Evolutionary conservation across 2,113 vertebrate species (phyloP).

Genomic region (Speoplatyrhinus poulsoni): DNA sequence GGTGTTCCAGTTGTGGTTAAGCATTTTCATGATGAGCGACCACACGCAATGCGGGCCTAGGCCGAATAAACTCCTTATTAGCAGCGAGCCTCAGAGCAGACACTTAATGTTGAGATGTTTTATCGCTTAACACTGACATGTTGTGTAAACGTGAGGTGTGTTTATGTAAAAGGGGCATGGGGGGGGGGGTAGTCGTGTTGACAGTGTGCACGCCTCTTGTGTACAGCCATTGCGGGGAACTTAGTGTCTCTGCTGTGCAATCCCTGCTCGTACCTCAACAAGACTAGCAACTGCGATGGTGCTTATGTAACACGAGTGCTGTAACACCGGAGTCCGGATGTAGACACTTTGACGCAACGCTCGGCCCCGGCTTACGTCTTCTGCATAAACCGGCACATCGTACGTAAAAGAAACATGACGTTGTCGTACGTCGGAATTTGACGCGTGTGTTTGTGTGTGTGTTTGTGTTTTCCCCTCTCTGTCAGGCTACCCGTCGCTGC

Average conservation of each 20-base stretch:
- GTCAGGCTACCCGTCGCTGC: slow-evolving; percentile 92
- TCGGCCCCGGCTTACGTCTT: no score
- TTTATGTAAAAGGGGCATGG: slow-evolving; percentile 6
- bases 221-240: no score
- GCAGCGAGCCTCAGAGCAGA: not conserved
- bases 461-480: slow-evolving; percentile 70
- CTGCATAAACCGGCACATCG: no score
- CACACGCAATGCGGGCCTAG: not conserved
- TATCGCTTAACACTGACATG: slow-evolving; percentile 11
- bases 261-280: no score
- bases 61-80: not conserved
- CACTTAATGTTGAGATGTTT: not conserved
- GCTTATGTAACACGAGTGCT: no score
- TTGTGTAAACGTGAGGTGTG: slow-evolving; percentile 21
- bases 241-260: no score
- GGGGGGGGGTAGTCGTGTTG: slow-evolving; percentile 1
- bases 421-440: not conserved
- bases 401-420: no score
- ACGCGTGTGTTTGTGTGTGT: not conserved
- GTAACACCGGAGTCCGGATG: no score
- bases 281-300: no score
- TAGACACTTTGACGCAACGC: no score
- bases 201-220: slow-evolving; percentile 56
- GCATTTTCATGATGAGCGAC: not conserved
- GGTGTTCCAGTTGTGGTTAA: not conserved